Evolutionary conservation across 2,113 vertebrate species (phyloP).

Genomic region (Danionella cerebrum): DNA sequence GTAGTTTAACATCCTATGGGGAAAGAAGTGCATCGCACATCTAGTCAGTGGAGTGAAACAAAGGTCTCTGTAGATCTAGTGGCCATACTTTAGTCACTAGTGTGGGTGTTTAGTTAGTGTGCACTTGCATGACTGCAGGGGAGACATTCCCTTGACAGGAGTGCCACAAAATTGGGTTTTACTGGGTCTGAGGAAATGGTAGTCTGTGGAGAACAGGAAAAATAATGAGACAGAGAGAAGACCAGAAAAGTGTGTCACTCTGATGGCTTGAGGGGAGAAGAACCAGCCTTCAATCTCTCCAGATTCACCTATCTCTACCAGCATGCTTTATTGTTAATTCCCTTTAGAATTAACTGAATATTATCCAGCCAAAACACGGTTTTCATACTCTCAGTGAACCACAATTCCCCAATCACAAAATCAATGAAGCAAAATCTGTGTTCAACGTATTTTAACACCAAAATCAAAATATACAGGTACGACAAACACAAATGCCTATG

Average conservation of each 20-base stretch:
- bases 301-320: neutral
- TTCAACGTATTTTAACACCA: no score
- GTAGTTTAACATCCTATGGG: neutral
- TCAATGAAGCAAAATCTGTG: no score
- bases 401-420: no score
- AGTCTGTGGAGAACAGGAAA: slow-evolving; percentile 26
- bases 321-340: no score
- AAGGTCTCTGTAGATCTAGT: slow-evolving; percentile 15
- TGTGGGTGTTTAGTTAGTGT: slow-evolving; percentile 32
- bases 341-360: no score
- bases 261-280: slow-evolving; percentile 28
- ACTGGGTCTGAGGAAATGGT: slow-evolving; percentile 21
- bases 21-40: neutral
- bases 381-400: no score
- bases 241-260: slow-evolving; percentile 17
- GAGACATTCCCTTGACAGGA: slow-evolving; percentile 17
- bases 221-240: slow-evolving; percentile 33
- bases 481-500: no score
- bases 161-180: slow-evolving; percentile 16
- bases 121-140: slow-evolving; percentile 31
- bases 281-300: slow-evolving; percentile 3
- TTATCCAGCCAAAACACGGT: no score
- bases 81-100: slow-evolving; percentile 28
- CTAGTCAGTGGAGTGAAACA: slow-evolving; percentile 1
- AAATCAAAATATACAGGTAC: no score